Evolutionary conservation across 2,888 invertebrate genomes (phyloP).

Genomic region (Pterostichus madidus): DNA sequence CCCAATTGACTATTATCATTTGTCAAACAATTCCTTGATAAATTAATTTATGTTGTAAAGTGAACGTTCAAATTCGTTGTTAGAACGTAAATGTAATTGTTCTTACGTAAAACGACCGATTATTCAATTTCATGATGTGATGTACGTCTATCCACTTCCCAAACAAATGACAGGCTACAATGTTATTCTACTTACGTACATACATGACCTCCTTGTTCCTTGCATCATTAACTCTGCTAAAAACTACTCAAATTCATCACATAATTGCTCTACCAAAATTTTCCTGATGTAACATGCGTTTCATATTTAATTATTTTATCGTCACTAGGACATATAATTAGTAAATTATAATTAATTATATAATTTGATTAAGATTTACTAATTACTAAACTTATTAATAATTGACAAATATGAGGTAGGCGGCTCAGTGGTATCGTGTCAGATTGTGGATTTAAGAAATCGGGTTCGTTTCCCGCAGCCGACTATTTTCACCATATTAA

Average conservation of each 20-base stretch:
- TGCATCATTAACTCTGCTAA: not conserved
- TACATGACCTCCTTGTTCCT: conserved; percentile 28
- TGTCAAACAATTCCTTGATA: conserved; percentile 55
- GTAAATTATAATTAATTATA: no score
- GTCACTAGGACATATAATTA: no score
- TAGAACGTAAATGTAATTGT: conserved; percentile 55
- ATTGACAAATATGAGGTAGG: no score
- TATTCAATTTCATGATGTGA: conserved; percentile 52
- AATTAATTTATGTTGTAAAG: conserved; percentile 58
- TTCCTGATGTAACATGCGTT: no score
- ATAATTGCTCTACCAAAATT: no score
- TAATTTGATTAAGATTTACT: no score
- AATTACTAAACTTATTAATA: no score
- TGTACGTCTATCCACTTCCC: conserved; percentile 32
- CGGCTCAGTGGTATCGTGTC: no score
- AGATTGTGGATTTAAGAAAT: no score
- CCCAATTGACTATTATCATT: conserved; percentile 53
- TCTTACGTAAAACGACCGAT: conserved; percentile 57
- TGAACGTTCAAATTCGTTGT: conserved; percentile 47
- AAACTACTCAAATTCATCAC: conserved; percentile 17
- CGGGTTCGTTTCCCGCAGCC: no score
- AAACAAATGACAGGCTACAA: conserved; percentile 15
- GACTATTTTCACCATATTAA: no score
- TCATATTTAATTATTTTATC: no score
- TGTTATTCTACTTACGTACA: conserved; percentile 34